These are phyloP conservation scores for Aporrectodea caliginosa DNA, from an alignment of 1,140 invertebrate species.

Conservation along the genomic window DNA sequence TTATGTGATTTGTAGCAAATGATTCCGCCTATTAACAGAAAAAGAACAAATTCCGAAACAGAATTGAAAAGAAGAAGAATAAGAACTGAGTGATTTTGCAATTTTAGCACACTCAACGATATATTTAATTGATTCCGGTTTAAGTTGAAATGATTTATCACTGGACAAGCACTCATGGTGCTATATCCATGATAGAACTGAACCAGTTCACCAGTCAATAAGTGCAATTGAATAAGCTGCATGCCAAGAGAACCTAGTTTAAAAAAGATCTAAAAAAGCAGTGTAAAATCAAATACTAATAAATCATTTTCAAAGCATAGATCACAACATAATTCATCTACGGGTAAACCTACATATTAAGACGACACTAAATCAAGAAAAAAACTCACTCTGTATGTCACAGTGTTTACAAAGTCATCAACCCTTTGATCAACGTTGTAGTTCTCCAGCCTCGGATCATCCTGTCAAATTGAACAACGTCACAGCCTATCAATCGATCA, in stretches of 20 bases:
- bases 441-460: constrained; percentile 58
- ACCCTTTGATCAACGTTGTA: constrained; percentile 59
- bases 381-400: constrained; percentile 50
- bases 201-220: no score
- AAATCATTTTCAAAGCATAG: no score
- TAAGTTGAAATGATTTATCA: no score
- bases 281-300: background rate
- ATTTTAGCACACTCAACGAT: no score
- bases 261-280: background rate
- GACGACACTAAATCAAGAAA: background rate
- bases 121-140: no score
- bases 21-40: constrained; percentile 31
- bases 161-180: no score
- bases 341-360: background rate
- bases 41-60: background rate
- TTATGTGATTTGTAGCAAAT: constrained; percentile 65
- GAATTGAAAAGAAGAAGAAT: background rate
- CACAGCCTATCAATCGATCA: no score
- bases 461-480: no score
- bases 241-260: background rate
- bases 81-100: no score
- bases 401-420: constrained; percentile 51
- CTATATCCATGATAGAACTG: no score
- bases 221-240: background rate
- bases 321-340: no score